Conservation (phyloP, 2,888 invertebrate species). For the Hirtodrosophila cameraria region DNA sequence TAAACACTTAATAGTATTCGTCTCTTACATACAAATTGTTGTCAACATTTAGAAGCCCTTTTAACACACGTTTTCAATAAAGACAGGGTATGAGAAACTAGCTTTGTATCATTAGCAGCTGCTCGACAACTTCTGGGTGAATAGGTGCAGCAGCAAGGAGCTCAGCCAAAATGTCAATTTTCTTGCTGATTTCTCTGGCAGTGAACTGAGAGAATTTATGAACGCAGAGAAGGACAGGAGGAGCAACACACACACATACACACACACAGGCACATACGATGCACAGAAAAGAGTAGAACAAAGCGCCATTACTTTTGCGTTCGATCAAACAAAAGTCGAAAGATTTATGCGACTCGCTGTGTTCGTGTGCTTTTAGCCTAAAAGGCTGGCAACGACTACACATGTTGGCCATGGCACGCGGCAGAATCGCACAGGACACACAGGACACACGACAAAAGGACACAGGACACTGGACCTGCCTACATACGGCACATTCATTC, state of each 20-base stretch:
- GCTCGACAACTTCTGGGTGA: background rate
- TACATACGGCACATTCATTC: conserved; percentile 59
- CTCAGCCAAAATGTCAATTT: conserved; percentile 60
- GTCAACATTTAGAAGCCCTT: background rate
- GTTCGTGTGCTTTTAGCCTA: conserved; percentile 56
- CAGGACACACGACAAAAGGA: conserved; percentile 16
- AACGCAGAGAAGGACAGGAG: conserved; percentile 26
- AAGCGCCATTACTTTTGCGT: conserved; percentile 74
- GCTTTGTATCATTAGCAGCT: conserved; percentile 64
- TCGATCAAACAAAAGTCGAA: conserved; percentile 77
- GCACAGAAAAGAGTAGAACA: conserved; percentile 41
- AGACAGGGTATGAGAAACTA: background rate
- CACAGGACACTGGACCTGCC: conserved; percentile 19
- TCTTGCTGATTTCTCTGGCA: conserved; percentile 56
- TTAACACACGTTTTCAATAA: background rate
- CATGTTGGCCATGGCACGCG: conserved; percentile 50
- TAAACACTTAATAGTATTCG: no score
- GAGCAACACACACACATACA: conserved; percentile 1
- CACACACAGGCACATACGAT: background rate
- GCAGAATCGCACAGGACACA: conserved; percentile 15
- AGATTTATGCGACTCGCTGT: conserved; percentile 65
- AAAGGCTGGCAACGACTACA: conserved; percentile 61
- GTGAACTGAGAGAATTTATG: conserved; percentile 63
- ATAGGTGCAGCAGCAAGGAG: conserved; percentile 6
- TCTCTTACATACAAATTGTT: no score